These are phyloP conservation scores for Spermophilus dauricus DNA, from an alignment of 2,113 vertebrate genomes.

Conservation along the genomic window DNA sequence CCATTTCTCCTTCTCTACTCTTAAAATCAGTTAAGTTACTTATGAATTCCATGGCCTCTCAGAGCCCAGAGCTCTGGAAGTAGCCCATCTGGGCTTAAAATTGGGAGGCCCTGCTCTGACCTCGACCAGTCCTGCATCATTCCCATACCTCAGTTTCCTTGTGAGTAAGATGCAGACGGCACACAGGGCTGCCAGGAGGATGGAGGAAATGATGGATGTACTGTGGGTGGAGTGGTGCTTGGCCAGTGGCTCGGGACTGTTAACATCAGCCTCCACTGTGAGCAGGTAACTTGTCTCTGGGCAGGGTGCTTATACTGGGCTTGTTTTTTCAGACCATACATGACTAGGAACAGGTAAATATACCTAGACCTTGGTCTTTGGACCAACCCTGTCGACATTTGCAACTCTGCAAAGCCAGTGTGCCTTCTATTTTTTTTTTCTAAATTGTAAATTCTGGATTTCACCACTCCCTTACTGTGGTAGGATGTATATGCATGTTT, in stretches of 20 bases:
- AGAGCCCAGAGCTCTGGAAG: not conserved
- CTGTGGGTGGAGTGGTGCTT: not conserved
- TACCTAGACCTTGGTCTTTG: conserved; percentile 72
- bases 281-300: not conserved
- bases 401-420: conserved; percentile 9
- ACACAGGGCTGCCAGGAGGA: not conserved
- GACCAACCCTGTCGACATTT: conserved; percentile 49
- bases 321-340: conserved; percentile 4
- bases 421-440: conserved; percentile 47
- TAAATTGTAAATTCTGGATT: conserved; percentile 52
- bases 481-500: conserved; percentile 14
- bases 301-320: not conserved
- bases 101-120: not conserved
- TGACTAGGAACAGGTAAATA: conserved; percentile 35
- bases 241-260: not conserved
- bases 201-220: not conserved
- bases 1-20: not conserved
- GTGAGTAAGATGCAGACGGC: not conserved
- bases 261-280: not conserved
- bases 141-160: not conserved
- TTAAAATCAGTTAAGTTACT: not conserved
- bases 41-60: not conserved
- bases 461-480: not conserved
- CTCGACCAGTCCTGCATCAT: not conserved
- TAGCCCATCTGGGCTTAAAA: not conserved